These are phyloP conservation scores for Cordylochernes scorpioides DNA, from an alignment of 2,888 invertebrate species.

Conservation along the genomic window DNA sequence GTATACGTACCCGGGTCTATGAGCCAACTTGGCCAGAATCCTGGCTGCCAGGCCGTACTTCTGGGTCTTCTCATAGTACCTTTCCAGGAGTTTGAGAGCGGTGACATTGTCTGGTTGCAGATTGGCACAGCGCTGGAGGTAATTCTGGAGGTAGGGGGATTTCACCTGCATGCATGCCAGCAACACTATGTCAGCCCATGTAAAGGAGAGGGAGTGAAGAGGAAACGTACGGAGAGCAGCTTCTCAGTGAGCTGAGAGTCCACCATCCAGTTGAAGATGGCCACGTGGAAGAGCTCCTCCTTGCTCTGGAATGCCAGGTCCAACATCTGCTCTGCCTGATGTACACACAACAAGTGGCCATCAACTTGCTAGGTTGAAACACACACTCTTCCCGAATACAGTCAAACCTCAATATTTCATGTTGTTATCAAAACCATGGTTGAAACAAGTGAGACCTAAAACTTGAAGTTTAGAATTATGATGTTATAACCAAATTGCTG, in stretches of 20 bases:
- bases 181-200: neutral
- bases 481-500: too few species aligned
- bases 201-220: neutral
- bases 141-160: slow-evolving; percentile 43
- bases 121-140: slow-evolving; percentile 29
- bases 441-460: too few species aligned
- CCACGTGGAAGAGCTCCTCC: slow-evolving; percentile 69
- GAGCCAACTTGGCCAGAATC: slow-evolving; percentile 61
- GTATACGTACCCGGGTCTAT: slow-evolving; percentile 25
- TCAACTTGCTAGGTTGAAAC: too few species aligned
- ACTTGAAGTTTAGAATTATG: too few species aligned
- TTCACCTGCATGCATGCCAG: slow-evolving; percentile 20
- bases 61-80: slow-evolving; percentile 70
- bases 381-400: too few species aligned
- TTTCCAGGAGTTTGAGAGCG: slow-evolving; percentile 65
- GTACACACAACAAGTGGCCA: slow-evolving; percentile 10
- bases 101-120: slow-evolving; percentile 29
- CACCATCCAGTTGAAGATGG: slow-evolving; percentile 78
- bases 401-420: too few species aligned
- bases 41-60: slow-evolving; percentile 77
- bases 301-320: slow-evolving; percentile 25
- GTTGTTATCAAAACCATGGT: too few species aligned
- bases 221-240: slow-evolving; percentile 23
- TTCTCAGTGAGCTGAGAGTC: slow-evolving; percentile 25
- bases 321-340: slow-evolving; percentile 29